These are phyloP conservation scores for Columba janthina DNA, from an alignment of 2,113 vertebrate genomes.

Conservation along the genomic window DNA sequence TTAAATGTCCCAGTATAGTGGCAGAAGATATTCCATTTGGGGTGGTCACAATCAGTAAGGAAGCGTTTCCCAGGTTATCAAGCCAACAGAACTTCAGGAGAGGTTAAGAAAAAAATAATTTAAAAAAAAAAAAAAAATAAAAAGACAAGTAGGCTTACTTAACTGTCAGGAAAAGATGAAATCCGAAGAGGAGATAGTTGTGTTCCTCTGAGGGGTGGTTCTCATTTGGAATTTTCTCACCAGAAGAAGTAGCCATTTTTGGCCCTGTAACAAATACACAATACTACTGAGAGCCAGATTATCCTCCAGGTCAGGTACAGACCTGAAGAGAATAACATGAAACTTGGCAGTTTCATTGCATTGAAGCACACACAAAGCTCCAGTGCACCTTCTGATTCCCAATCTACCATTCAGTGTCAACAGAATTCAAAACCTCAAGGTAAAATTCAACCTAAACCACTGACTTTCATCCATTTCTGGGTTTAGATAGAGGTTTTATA, in stretches of 20 bases:
- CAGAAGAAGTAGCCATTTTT: neutral
- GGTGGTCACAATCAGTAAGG: fast-evolving
- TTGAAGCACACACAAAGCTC: neutral
- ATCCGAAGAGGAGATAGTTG: neutral
- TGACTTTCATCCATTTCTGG: neutral
- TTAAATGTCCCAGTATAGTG: neutral
- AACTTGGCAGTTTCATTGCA: neutral
- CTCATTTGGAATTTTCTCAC: neutral
- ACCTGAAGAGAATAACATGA: neutral
- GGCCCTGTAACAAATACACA: neutral
- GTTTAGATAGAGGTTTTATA: neutral
- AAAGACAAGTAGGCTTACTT: neutral
- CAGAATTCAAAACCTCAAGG: neutral
- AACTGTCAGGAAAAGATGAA: neutral
- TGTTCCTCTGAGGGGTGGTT: neutral
- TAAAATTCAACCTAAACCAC: neutral
- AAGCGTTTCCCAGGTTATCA: neutral
- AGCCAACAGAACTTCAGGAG: neutral
- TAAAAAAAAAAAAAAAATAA: neutral
- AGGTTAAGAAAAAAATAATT: neutral
- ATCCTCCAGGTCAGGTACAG: neutral
- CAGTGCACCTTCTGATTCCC: neutral
- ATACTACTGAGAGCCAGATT: neutral
- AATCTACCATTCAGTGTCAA: neutral
- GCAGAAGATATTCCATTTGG: neutral